Base-by-base conservation (phyloP, 2,888 invertebrate species). In the Lydus trimaculatus region DNA sequence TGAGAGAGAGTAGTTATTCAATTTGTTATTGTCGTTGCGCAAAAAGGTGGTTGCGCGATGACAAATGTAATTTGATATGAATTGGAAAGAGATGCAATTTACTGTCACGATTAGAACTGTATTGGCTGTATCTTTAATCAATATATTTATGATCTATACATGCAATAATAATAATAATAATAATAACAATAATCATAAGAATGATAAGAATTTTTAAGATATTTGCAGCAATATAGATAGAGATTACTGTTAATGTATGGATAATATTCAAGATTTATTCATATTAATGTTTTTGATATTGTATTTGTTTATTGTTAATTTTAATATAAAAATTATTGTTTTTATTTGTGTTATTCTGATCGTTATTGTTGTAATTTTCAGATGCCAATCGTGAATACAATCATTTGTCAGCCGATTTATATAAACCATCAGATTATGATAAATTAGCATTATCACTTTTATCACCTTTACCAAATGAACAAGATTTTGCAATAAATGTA, bases 391-490 rank as follows among this genome's bases (percentile, higher is more conserved):
- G 93, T 66, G 88, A 89, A 33, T 89, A 89, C 81, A 89, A 90
- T 79, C 91, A 92, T 73, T 85, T 94, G 76, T 92, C 92, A 13
- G 88, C 90, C 23, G 88, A 91, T 78, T 83, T 92, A 61, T 90
- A 91, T 84, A 90, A 89, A 79, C 83, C 88, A 65, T 91, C 93
- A 1, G 94, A 95, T 80, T 96, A 95, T 83, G 94, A 94, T 78
- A 92, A 96, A 71, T 87, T 99, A 69, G 91, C 95, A n/a, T 87
- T 97, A 64, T 97, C 98, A 0, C 88, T 99, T 48, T 87, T 97
- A 64, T 96, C 96, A n/a, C 98, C 99, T 0, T 89, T 99, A 83
- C 98, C 99, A 7, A 99, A 99, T 85, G 99, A 99, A 85, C 97
- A 98, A 84, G 99, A 99, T 86, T 97, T 99, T 85, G 98, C 98